Evolutionary conservation across 2,888 invertebrate genomes (phyloP).

Genomic region (Pogonocherus hispidulus): DNA sequence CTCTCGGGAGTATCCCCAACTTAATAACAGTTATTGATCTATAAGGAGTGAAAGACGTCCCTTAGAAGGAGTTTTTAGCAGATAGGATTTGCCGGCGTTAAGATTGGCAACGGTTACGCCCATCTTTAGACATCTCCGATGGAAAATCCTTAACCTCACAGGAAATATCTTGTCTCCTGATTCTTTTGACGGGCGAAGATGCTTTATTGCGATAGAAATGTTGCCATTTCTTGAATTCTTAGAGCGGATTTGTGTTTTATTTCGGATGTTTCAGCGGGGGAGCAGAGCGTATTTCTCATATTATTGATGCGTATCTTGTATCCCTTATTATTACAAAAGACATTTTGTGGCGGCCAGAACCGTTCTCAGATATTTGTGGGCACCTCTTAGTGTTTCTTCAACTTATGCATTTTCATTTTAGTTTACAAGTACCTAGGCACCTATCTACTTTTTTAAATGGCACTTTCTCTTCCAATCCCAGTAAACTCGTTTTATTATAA

Average conservation of each 20-base stretch:
- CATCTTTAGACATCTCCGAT: slow-evolving; percentile 10
- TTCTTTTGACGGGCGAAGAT: neutral
- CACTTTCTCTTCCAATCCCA: no score
- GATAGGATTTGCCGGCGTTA: slow-evolving; percentile 5
- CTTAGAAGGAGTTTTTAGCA: slow-evolving; percentile 16
- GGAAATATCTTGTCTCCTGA: neutral
- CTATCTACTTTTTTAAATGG: no score
- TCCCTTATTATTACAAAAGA: no score
- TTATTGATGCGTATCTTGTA: no score
- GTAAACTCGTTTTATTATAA: no score
- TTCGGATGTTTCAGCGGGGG: neutral
- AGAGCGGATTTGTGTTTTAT: neutral
- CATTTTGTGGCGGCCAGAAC: no score
- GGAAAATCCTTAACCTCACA: slow-evolving; percentile 6
- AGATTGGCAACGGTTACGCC: slow-evolving; percentile 19
- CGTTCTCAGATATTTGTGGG: no score
- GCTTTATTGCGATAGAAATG: slow-evolving; percentile 8
- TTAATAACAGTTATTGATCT: slow-evolving; percentile 27
- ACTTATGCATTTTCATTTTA: no score
- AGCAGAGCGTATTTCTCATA: no score
- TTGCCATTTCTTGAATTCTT: slow-evolving; percentile 1
- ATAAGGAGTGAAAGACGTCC: slow-evolving; percentile 20
- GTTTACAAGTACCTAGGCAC: no score
- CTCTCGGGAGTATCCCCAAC: slow-evolving; percentile 24
- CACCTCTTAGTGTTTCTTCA: no score